Percentiles rank a stretch among this genome's conserved stretches.
phyloP scores from a whole-genome alignment of 2,888 invertebrate species.

The Eupithecia vulgata region DNA sequence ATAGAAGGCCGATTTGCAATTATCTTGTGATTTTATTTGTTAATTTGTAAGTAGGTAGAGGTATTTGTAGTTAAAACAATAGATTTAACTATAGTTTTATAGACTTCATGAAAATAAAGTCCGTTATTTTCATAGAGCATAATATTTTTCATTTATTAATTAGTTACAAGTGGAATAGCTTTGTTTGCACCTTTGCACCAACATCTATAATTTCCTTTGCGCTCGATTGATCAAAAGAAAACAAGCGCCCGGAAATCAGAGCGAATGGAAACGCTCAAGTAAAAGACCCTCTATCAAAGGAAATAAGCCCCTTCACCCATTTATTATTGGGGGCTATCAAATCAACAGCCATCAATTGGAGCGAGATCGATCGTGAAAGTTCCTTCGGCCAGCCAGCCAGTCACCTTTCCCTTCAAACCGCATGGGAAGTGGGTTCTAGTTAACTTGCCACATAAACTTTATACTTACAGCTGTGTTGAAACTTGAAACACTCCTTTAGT shows the following conservation, averaged over 20 bases:
- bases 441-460: conserved; percentile 34
- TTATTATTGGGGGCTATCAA: conserved; percentile 30
- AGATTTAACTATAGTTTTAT: not conserved
- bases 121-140: not conserved
- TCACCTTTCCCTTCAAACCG: conserved; percentile 39
- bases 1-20: too few relatives aligned
- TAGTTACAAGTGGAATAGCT: not conserved
- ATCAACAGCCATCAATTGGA: conserved; percentile 39
- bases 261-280: not conserved
- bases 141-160: too few relatives aligned
- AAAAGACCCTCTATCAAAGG: conserved; percentile 16
- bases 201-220: not conserved
- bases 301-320: conserved; percentile 24
- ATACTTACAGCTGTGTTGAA: conserved; percentile 25
- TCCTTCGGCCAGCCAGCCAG: conserved; percentile 24
- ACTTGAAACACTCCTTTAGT: conserved; percentile 17
- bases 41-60: too few relatives aligned
- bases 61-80: too few relatives aligned
- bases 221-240: not conserved
- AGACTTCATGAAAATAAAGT: not conserved
- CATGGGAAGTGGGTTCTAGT: conserved; percentile 33
- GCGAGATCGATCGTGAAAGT: conserved; percentile 46
- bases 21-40: too few relatives aligned
- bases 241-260: conserved; percentile 1
- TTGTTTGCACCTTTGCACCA: not conserved